A percentile compares a stretch with the other conserved stretches of the same genome.
phyloP scores from a whole-genome alignment of 2,797 vertebrate species.

The Gambelia wislizenii region DNA sequence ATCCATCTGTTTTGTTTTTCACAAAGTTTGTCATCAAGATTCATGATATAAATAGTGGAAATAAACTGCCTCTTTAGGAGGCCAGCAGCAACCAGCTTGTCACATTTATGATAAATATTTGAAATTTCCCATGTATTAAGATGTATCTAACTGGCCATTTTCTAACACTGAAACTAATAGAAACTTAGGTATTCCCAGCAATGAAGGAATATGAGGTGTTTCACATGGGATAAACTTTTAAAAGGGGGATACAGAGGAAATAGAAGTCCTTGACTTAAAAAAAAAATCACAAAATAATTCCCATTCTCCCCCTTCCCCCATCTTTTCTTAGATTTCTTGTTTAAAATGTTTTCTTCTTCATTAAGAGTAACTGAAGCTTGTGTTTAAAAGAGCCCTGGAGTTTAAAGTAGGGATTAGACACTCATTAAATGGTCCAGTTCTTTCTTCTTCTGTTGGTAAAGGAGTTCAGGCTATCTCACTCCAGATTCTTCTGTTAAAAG shows the following conservation, averaged over 20 bases:
- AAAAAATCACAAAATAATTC: not conserved
- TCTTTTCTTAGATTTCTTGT: conserved; percentile 14
- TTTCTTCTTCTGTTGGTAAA: conserved; percentile 67
- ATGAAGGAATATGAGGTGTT: not conserved
- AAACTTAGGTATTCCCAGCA: not conserved
- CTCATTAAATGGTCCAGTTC: conserved; percentile 61
- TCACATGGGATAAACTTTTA: not conserved
- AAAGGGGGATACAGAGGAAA: not conserved
- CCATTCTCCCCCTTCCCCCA: not conserved
- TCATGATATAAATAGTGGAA: not conserved
- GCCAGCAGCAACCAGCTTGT: not conserved
- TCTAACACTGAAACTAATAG: not conserved
- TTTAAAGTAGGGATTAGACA: conserved; percentile 69
- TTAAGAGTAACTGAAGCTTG: conserved; percentile 54
- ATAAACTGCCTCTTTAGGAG: not conserved
- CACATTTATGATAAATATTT: not conserved
- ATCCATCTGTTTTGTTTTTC: not conserved
- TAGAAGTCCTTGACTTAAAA: too few relatives aligned
- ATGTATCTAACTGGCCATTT: not conserved
- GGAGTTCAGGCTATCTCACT: conserved; percentile 73
- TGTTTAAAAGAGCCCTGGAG: conserved; percentile 56
- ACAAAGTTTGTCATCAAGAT: not conserved
- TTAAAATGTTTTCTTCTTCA: conserved; percentile 25
- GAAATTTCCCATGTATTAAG: not conserved
- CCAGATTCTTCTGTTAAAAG: conserved; percentile 64